phyloP scores from a whole-genome alignment of 2,113 vertebrate species.

The Eptesicus fuscus region DNA sequence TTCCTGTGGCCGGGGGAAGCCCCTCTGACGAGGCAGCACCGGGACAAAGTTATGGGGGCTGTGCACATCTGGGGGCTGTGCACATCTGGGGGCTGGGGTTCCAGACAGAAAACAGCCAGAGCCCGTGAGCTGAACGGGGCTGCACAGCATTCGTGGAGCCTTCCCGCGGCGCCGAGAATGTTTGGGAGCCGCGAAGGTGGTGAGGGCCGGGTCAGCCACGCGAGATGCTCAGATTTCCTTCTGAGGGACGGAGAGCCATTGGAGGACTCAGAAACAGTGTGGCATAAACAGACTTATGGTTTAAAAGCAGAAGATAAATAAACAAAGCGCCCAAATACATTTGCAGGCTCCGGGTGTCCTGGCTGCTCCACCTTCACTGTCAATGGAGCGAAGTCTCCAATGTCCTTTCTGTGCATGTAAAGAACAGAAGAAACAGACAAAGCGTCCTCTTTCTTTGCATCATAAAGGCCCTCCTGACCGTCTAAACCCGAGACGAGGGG shows the following conservation, averaged over 20 bases:
- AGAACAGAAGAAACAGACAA: not conserved
- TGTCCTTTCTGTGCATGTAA: not conserved
- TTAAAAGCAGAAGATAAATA: not conserved
- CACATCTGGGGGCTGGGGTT: accelerated
- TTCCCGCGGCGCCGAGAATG: accelerated
- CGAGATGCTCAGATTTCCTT: not conserved
- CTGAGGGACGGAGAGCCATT: not conserved
- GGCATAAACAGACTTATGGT: not conserved
- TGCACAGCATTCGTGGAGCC: accelerated
- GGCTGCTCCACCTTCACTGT: not conserved
- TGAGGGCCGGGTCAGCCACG: not conserved
- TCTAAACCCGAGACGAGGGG: not conserved
- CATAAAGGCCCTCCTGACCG: not conserved
- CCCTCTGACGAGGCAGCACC: not conserved
- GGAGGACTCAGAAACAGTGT: not conserved
- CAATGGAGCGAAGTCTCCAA: not conserved
- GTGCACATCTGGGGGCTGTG: accelerated
- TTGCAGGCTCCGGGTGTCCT: not conserved
- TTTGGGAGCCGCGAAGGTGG: accelerated
- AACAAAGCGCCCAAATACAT: not conserved
- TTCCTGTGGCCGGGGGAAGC: too few species aligned
- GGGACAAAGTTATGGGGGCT: not conserved
- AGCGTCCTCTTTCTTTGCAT: not conserved
- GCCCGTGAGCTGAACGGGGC: accelerated
- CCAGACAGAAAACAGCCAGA: not conserved